These are phyloP conservation scores for Tangara arthus DNA, from an alignment of 2,797 vertebrate species.

Conservation along the genomic window DNA sequence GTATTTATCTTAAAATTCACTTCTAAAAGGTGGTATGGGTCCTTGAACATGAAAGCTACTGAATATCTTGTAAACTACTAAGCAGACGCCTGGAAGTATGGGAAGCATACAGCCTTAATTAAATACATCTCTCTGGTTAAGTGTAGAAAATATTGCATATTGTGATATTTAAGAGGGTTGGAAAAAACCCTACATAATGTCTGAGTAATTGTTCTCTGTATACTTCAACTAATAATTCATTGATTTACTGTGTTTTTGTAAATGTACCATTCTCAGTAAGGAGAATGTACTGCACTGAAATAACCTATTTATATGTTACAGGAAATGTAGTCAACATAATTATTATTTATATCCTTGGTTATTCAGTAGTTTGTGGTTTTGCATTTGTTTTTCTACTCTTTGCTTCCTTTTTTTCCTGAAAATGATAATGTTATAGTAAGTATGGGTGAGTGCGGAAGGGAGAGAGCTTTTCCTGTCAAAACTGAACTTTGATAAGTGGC, in stretches of 20 bases:
- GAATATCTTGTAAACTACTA: neutral
- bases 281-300: neutral
- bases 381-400: neutral
- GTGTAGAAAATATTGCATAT: neutral
- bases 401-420: neutral
- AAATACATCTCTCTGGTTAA: neutral
- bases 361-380: neutral
- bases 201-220: neutral
- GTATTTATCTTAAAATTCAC: slow-evolving; percentile 29
- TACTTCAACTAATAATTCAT: neutral
- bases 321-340: neutral
- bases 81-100: neutral
- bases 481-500: neutral
- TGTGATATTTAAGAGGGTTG: neutral
- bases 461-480: neutral
- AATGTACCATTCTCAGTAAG: neutral
- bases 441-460: neutral
- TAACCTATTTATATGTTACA: neutral
- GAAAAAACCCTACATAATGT: neutral
- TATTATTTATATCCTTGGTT: neutral
- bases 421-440: neutral
- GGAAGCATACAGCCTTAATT: neutral
- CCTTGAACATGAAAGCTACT: neutral
- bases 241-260: neutral
- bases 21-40: neutral